Conservation (phyloP, 2,888 invertebrate genomes). For the Lepidochitona cinerea region DNA sequence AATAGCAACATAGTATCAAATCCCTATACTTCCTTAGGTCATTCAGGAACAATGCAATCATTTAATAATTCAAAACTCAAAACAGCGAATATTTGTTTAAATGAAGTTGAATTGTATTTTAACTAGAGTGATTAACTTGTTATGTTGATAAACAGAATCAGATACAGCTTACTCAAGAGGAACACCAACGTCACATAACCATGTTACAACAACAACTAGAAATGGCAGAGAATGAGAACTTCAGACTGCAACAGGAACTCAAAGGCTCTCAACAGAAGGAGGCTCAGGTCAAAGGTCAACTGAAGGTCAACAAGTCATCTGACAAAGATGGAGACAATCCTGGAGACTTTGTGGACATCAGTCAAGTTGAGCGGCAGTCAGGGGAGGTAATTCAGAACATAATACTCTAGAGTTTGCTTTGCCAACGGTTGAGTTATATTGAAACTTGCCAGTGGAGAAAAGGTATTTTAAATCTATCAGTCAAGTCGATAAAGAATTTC, state of each 20-base stretch:
- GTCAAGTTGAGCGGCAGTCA: conserved; percentile 51
- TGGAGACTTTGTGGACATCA: conserved; percentile 36
- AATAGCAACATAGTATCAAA: too few species aligned
- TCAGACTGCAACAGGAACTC: conserved; percentile 62
- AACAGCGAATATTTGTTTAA: too few species aligned
- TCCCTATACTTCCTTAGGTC: too few species aligned
- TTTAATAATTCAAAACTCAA: too few species aligned
- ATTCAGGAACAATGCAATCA: too few species aligned
- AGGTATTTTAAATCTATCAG: too few species aligned
- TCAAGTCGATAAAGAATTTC: too few species aligned
- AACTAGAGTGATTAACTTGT: too few species aligned
- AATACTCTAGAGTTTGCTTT: too few species aligned
- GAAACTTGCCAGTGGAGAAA: too few species aligned
- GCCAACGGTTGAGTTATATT: too few species aligned
- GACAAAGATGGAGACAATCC: background rate
- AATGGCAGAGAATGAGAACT: conserved; percentile 64
- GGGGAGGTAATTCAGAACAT: conserved; percentile 55
- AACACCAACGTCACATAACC: conserved; percentile 65
- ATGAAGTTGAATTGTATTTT: too few species aligned
- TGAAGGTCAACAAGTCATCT: background rate
- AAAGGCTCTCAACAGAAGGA: conserved; percentile 34
- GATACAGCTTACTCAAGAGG: conserved; percentile 70
- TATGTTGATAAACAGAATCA: conserved; percentile 73
- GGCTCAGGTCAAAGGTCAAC: background rate
- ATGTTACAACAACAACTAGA: conserved; percentile 71